Evolutionary conservation across 1,140 invertebrate species (phyloP).

Genomic region (Himalopsyche phryganea): DNA sequence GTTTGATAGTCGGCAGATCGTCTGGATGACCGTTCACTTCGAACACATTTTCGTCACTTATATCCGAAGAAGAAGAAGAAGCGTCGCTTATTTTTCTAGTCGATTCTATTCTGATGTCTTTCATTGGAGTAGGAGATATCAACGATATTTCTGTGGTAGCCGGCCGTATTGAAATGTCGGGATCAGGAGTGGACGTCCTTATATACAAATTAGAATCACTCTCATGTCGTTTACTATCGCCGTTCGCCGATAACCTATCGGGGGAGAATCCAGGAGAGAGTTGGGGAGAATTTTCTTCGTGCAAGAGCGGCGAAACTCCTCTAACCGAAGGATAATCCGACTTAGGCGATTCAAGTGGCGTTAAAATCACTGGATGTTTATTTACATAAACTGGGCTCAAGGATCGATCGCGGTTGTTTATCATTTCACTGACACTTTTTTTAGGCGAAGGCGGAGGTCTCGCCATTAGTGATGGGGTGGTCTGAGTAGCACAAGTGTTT

Average conservation of each 20-base stretch:
- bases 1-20: constrained; percentile 24
- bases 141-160: constrained; percentile 22
- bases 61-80: constrained; percentile 16
- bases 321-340: constrained; percentile 3
- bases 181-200: constrained; percentile 44
- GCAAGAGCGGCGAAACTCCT: neutral
- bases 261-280: constrained; percentile 8
- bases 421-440: constrained; percentile 8
- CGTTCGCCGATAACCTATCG: neutral
- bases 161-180: constrained; percentile 40
- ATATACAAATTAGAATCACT: neutral
- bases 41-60: constrained; percentile 37
- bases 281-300: constrained; percentile 12
- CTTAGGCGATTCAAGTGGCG: neutral
- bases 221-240: neutral
- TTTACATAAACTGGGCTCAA: constrained; percentile 19
- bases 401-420: constrained; percentile 17
- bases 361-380: constrained; percentile 13
- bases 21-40: constrained; percentile 38
- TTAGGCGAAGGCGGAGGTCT: constrained; percentile 30
- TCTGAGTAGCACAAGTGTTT: constrained; percentile 11
- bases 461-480: constrained; percentile 17
- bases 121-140: constrained; percentile 9
- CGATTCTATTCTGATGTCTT: constrained; percentile 36
- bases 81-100: constrained; percentile 32